Evolutionary conservation across 2,888 invertebrate genomes (phyloP), one percentile per base, ranked within the genome.

Genomic region (Hypolimnas misippus): DNA sequence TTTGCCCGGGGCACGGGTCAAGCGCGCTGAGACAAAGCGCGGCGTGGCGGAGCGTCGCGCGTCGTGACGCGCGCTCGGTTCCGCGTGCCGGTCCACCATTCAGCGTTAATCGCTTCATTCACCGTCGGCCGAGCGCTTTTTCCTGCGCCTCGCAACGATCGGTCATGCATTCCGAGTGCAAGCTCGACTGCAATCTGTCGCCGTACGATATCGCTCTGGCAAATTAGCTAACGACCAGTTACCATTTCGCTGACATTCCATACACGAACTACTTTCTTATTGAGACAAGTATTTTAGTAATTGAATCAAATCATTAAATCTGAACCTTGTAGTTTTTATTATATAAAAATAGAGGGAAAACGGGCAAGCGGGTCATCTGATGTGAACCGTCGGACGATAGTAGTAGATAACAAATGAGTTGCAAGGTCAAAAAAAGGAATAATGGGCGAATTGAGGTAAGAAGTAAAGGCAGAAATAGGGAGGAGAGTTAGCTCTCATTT

Each of bases 21-120:
- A 84, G 78, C 84, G 78, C 73, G 80, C 81, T 87, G 90, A 91
- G 90, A 91, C 91, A 90, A 90, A 83, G 86, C 81, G 73, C 82
- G 70, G 81, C 82, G 78, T 81, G 78, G 82, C 70, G 31, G 51
- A 58, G 52, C 40, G 76, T 77, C 75, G 73, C 79, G 76, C 77
- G 87, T 89, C 83, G 91, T 92, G 90, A 87, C 84, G 85, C 84
- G 84, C 83, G 78, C 79, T 91, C 86, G 81, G 92, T 90, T 91
- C 91, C 91, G 91, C 92, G 90, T 92, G 89, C 92, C 90, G 82
- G 75, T 72, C 72, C 67, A 78, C 84, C 81, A 89, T 89, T 89
- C 84, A 89, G 87, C 87, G 84, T 84, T 89, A 92, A 92, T 91
- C 90, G 90, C 91, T 92, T 90, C 88, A 92, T 91, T 90, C 89